These are phyloP conservation scores for Neotoma lepida DNA, from an alignment of 2,113 vertebrate genomes.

Conservation along the genomic window DNA sequence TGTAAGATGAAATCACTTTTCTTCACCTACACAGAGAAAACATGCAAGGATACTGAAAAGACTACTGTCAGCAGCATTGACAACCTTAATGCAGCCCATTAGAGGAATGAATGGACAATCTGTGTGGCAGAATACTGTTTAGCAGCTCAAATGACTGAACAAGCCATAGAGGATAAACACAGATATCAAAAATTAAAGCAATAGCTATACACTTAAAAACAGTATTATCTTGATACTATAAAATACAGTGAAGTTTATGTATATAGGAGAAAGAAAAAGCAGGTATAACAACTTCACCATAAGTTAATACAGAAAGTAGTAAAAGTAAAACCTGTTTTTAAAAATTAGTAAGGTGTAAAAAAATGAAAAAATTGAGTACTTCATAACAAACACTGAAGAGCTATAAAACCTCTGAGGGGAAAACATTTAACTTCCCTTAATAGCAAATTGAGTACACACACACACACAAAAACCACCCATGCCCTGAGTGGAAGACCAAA, in stretches of 20 bases:
- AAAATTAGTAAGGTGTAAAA: not conserved
- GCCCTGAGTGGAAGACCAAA: not conserved
- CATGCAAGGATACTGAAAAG: not conserved
- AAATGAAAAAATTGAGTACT: not conserved
- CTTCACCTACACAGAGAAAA: constrained; percentile 8
- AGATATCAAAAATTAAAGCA: not conserved
- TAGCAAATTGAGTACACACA: not conserved
- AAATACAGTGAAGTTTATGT: not conserved
- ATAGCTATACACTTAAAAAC: not conserved
- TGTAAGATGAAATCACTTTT: not conserved
- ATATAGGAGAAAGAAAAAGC: constrained; percentile 46
- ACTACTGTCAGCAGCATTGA: not conserved
- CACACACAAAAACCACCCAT: not conserved
- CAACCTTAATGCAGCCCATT: not conserved
- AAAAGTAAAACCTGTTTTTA: not conserved
- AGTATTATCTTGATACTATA: not conserved
- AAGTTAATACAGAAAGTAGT: not conserved
- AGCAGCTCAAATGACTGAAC: not conserved
- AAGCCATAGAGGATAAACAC: not conserved
- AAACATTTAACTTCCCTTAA: not conserved
- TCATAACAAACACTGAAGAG: not conserved
- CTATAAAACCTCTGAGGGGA: not conserved
- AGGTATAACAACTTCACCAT: not conserved
- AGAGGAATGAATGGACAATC: not conserved
- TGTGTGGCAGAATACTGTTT: not conserved